Evolutionary conservation across 2,113 vertebrate genomes (phyloP).

Genomic region (Okapia johnstoni): DNA sequence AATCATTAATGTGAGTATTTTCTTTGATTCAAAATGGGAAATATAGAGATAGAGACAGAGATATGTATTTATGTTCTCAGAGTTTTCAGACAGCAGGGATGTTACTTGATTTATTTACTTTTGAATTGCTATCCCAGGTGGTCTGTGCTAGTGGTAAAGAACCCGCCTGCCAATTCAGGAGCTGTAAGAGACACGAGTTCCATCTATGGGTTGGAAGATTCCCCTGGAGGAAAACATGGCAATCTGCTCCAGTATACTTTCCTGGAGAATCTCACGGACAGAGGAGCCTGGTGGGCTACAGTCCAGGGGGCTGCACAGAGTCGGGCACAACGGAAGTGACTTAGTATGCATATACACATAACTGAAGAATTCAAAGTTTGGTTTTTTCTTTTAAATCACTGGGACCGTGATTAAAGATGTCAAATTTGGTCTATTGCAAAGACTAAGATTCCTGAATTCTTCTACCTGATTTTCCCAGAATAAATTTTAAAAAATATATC

Average conservation of each 20-base stretch:
- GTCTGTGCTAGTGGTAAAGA: not conserved
- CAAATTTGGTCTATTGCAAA: not conserved
- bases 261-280: not conserved
- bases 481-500: not conserved
- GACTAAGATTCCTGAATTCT: not conserved
- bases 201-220: not conserved
- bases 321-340: not conserved
- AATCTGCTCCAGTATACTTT: not conserved
- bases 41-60: not conserved
- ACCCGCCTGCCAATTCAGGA: not conserved
- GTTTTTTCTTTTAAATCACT: not conserved
- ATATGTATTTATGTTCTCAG: not conserved
- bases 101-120: not conserved
- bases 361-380: not conserved
- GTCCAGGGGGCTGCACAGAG: not conserved
- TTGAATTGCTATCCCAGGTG: not conserved
- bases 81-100: not conserved
- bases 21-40: not conserved
- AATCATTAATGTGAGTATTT: not conserved
- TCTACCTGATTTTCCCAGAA: not conserved
- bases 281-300: not conserved
- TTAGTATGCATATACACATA: not conserved
- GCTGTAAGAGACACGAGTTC: not conserved
- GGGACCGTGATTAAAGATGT: not conserved
- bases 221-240: not conserved